Conservation (phyloP, 2,797 vertebrate genomes). For the Pipistrellus nathusii region DNA sequence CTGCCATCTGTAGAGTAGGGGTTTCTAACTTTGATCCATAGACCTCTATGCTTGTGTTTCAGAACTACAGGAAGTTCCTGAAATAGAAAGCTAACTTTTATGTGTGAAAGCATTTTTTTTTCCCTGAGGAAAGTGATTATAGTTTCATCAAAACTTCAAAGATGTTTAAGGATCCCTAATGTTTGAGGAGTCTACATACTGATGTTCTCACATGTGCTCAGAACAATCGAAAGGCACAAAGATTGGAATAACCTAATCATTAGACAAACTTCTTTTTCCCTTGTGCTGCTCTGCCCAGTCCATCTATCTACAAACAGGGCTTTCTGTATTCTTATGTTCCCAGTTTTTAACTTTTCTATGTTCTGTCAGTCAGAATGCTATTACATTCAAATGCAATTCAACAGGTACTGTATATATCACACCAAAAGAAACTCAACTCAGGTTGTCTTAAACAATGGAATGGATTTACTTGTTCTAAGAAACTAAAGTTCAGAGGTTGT, state of each 20-base stretch:
- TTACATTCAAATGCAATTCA: neutral
- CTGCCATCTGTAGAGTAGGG: neutral
- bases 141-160: neutral
- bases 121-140: neutral
- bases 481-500: neutral
- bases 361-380: neutral
- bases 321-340: neutral
- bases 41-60: neutral
- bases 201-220: neutral
- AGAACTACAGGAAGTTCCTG: neutral
- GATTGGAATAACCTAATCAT: neutral
- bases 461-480: neutral
- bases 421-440: neutral
- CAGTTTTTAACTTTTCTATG: neutral
- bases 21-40: neutral
- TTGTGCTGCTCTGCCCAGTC: neutral
- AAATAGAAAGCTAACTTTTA: neutral
- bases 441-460: neutral
- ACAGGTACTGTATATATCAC: neutral
- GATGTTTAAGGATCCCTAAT: neutral
- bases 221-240: neutral
- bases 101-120: neutral
- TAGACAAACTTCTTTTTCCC: neutral
- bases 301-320: neutral
- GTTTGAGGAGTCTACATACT: neutral